Evolutionary conservation across 2,797 vertebrate genomes (phyloP), one percentile per base, ranked within the genome.

Genomic region (Menidia menidia): DNA sequence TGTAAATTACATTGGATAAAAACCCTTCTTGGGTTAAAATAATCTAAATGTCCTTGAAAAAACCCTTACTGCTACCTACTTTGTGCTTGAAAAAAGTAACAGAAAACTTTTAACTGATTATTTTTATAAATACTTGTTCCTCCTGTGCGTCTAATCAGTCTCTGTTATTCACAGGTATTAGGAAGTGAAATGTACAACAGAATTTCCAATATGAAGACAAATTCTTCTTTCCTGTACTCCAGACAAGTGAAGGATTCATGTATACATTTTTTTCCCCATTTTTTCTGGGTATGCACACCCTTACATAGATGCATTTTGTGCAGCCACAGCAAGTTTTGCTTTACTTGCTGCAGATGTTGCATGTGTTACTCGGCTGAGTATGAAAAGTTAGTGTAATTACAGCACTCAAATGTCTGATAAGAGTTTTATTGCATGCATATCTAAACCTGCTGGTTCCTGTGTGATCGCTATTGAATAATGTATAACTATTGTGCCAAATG

Each of bases 151-250:
- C 18, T 54, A 4, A 13, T 18, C 25, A 76, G 15, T 69, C 71
- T 42, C 77, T 79, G 15, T 16, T 76, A 2, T 81, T 82, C 51
- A 51, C 89, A 94, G 93, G 87, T 94, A 94, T 79, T 94, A 92
- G 75, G 66, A 77, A 71, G 62, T 77, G 71, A 64, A 57, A 55
- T 67, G 15, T 48, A 60, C 41, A 39, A 62, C 77, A 52, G 25
- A 64, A 60, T 33, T 2, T 61, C n/a, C 62, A 45, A 35, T 35
- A 44, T 50, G 51, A 78, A 61, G 78, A 83, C 1, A 41, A n/a
- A 55, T 69, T 58, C 50, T 47, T 43, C 63, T 44, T n/a, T 57
- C 0, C 43, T 7, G 19, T 60, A 63, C 35, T 19, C 43, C 51
- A 55, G 44, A 66, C 18, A 68, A 81, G 48, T 57, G 30, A 48